Evolutionary conservation across 64 coral and sea anemone species (phyloP).

Genomic region (Montipora sp.): DNA sequence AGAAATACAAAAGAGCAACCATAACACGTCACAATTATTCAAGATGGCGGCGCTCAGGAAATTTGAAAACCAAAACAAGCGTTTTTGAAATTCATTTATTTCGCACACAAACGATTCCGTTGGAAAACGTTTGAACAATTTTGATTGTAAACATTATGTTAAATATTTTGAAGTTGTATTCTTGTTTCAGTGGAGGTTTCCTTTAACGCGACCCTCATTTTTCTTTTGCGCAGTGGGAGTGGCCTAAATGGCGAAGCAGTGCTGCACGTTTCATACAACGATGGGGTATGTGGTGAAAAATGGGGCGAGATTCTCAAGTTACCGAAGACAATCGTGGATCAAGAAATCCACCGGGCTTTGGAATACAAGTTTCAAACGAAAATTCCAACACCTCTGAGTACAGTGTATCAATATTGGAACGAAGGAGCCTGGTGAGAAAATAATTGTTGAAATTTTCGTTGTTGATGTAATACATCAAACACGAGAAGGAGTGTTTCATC

Average conservation of each 20-base stretch:
- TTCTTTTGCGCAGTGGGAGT: neutral
- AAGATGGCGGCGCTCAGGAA: too few relatives aligned
- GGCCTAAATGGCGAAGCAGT: constrained; percentile 46
- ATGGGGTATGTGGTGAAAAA: constrained; percentile 53
- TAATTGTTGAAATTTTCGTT: neutral
- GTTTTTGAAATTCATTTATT: too few relatives aligned
- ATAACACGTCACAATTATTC: too few relatives aligned
- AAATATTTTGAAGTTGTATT: too few relatives aligned
- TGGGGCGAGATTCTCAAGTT: constrained; percentile 61
- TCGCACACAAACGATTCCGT: too few relatives aligned
- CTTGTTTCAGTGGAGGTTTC: too few relatives aligned
- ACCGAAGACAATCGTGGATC: constrained; percentile 18
- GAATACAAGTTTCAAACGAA: constrained; percentile 61
- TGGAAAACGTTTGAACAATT: too few relatives aligned
- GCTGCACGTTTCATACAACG: constrained; percentile 51
- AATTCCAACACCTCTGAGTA: constrained; percentile 25
- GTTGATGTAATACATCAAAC: too few relatives aligned
- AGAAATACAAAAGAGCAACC: too few relatives aligned
- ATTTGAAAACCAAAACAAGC: too few relatives aligned
- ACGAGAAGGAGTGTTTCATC: too few relatives aligned
- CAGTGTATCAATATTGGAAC: constrained; percentile 59
- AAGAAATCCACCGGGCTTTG: constrained; percentile 67
- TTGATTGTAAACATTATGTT: too few relatives aligned
- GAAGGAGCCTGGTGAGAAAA: constrained; percentile 35
- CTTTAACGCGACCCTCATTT: neutral